Evolutionary conservation across 2,888 invertebrate species (phyloP), one percentile per base, ranked within the genome.

Genomic region (Rosalia funebris): DNA sequence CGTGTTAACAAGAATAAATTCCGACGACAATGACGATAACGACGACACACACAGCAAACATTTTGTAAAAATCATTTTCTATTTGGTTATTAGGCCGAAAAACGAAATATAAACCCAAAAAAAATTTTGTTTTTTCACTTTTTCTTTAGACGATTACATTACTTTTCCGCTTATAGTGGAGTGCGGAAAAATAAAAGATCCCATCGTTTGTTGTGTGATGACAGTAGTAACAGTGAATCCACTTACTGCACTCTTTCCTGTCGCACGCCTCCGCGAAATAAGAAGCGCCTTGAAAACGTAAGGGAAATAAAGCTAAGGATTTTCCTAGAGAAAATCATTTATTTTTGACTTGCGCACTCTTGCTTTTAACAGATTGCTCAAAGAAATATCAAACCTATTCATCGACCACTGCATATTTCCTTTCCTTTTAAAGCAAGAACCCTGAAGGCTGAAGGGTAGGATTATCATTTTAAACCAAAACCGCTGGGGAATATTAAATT

Each of bases 241-340:
- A 37, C 15, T 32, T 53, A 32, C 53, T 53, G 2, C 11, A 34
- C 56, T 62, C 63, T 59, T 60, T 61, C 63, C 57, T 57, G 52
- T 48, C 57, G 62, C 58, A 70, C 68, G 69, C 71, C 71, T 68
- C 69, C 66, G 62, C 66, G 71, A 73, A 72, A 70, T 74, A 72
- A 72, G 75, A 75, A 75, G 73, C 75, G 75, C 75, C 75, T 75
- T 74, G 75, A 77, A 76, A 77, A 76, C 69, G 72, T 68, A 66
- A 76, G 75, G 75, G 77, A 78, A 79, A 79, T 79, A 78, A 77
- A 76, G 77, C 75, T 72, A 70, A 72, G 75, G 77, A 76, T 77
- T 79, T 79, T 78, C 75, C 74, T 73, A 65, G 75, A 74, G 79
- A 79, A 79, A 79, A 79, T 79, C 79, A 77, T 79, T 79, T 77